Percentiles rank a stretch among this genome's conserved stretches.
These are phyloP conservation scores for Rhabdophis nuchalis DNA, from an alignment of 2,797 vertebrate genomes.

Conservation along the genomic window DNA sequence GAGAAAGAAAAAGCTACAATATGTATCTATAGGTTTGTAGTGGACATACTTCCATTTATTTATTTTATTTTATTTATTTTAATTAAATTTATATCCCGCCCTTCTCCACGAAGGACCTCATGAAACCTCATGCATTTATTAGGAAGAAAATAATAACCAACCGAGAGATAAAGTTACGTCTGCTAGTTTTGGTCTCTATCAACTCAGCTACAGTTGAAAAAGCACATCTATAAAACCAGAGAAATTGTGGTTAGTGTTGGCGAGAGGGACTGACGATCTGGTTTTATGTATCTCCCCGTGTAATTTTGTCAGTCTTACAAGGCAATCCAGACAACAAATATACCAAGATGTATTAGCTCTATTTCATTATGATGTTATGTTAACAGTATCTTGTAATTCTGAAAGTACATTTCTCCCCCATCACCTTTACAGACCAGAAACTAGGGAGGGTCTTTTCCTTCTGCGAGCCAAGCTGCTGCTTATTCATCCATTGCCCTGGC, in stretches of 20 bases:
- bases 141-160: neutral
- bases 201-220: neutral
- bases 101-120: too few species aligned
- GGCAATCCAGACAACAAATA: neutral
- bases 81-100: too few species aligned
- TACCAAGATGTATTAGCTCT: neutral
- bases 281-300: neutral
- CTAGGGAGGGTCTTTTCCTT: neutral
- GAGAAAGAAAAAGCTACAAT: neutral
- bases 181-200: neutral
- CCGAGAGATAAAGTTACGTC: neutral
- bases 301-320: neutral
- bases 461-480: neutral
- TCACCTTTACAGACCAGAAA: neutral
- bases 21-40: neutral
- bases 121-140: neutral
- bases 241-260: neutral
- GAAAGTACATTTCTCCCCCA: neutral
- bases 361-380: neutral
- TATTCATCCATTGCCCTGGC: neutral
- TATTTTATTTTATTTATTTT: too few species aligned
- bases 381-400: neutral
- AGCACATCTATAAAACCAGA: neutral
- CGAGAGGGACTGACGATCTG: neutral
- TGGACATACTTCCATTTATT: neutral